Conservation (phyloP, 2,797 vertebrate species). For the Tachyglossus aculeatus region DNA sequence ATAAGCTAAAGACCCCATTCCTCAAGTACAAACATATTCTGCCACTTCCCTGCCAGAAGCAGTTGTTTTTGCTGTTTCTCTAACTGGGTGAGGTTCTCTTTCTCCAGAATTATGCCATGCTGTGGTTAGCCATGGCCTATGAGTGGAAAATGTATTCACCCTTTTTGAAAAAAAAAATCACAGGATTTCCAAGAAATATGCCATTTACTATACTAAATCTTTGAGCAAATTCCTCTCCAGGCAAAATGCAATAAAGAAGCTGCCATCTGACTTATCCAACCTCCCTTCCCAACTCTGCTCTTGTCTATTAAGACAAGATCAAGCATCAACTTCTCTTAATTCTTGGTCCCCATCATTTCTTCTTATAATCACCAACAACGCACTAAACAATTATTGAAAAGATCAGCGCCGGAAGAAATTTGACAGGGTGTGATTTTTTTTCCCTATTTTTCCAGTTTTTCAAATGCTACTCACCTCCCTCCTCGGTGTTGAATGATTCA, state of each 20-base stretch:
- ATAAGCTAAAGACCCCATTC: constrained; percentile 14
- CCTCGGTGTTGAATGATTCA: neutral
- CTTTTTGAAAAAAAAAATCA: constrained; percentile 53
- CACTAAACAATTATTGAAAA: neutral
- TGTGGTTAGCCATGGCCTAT: constrained; percentile 55
- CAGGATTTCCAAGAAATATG: constrained; percentile 60
- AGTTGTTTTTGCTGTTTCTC: constrained; percentile 47
- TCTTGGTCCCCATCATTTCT: neutral
- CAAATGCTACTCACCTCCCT: too few species aligned
- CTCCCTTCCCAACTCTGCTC: neutral
- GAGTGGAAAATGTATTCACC: constrained; percentile 54
- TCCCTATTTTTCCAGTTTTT: neutral
- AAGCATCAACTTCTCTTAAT: neutral
- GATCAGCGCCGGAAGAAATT: constrained; percentile 6
- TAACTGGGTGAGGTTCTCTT: constrained; percentile 62
- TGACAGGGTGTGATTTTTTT: neutral
- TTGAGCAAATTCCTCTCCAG: constrained; percentile 12
- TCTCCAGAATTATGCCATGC: constrained; percentile 49
- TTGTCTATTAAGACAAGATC: neutral
- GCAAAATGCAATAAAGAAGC: constrained; percentile 24
- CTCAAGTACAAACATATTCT: constrained; percentile 30
- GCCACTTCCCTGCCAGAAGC: constrained; percentile 39
- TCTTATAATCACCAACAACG: neutral
- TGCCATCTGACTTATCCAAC: neutral
- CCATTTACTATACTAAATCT: constrained; percentile 35